phyloP scores from a whole-genome alignment of 2,888 invertebrate species.

The Andrena trimmerana region DNA sequence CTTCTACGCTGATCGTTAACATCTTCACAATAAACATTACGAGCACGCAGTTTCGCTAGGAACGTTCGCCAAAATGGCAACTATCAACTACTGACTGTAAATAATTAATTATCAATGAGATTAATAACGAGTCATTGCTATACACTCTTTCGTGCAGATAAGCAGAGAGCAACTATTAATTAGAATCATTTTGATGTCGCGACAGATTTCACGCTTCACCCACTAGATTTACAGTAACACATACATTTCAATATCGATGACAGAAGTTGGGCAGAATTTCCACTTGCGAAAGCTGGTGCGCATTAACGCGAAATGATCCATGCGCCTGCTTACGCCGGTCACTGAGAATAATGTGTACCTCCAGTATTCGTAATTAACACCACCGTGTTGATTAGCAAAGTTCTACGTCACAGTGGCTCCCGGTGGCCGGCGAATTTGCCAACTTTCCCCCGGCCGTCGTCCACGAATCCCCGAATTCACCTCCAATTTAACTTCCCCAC shows the following conservation, averaged over 20 bases:
- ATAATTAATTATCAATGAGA: not conserved
- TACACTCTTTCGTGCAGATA: no score
- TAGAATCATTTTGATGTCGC: no score
- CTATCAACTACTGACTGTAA: not conserved
- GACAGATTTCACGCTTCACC: no score
- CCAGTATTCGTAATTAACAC: conserved; percentile 70
- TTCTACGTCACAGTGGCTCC: conserved; percentile 55
- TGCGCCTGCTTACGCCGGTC: conserved; percentile 31
- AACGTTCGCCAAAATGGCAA: not conserved
- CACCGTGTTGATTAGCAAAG: conserved; percentile 74
- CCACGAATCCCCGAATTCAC: conserved; percentile 38
- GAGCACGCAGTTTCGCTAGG: not conserved
- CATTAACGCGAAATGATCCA: conserved; percentile 45
- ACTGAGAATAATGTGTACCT: conserved; percentile 42
- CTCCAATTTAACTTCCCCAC: conserved; percentile 49
- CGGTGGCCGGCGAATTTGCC: conserved; percentile 46
- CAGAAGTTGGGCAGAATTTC: conserved; percentile 9
- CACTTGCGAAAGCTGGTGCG: conserved; percentile 7
- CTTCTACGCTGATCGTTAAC: conserved; percentile 38
- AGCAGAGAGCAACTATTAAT: no score
- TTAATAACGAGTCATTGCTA: no score
- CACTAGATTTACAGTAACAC: not conserved
- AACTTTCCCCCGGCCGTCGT: conserved; percentile 41
- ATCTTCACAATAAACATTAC: conserved; percentile 11
- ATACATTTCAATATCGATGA: not conserved